Evolutionary conservation across 2,113 vertebrate species (phyloP).

Genomic region (Cathartes aura): DNA sequence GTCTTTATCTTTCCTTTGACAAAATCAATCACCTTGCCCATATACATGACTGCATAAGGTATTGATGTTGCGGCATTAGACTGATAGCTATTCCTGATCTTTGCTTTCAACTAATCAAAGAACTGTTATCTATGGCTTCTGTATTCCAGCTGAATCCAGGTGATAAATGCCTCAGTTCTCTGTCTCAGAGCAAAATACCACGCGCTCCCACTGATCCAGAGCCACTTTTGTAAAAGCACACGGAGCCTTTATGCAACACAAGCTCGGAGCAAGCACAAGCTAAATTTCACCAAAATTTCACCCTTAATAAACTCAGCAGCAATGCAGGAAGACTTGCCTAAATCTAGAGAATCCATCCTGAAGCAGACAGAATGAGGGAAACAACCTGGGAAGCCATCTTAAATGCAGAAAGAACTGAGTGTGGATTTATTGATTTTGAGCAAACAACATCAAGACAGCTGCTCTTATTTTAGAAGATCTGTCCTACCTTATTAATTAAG

Average conservation of each 20-base stretch:
- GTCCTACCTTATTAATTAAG: neutral
- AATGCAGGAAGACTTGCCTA: neutral
- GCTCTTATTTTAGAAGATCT: neutral
- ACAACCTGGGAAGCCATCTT: neutral
- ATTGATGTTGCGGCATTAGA: neutral
- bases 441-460: neutral
- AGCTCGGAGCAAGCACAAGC: neutral
- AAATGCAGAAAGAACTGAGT: neutral
- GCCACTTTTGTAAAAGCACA: neutral
- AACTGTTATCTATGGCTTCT: neutral
- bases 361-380: neutral
- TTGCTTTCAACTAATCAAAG: neutral
- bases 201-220: neutral
- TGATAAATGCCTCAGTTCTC: neutral
- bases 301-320: neutral
- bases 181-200: neutral
- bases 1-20: neutral
- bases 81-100: neutral
- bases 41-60: neutral
- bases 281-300: neutral
- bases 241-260: neutral
- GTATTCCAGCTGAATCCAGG: neutral
- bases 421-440: neutral
- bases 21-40: neutral
- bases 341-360: neutral